Conservation (phyloP, 2,797 vertebrate species). For the Parauchenoglanis ngamensis region DNA sequence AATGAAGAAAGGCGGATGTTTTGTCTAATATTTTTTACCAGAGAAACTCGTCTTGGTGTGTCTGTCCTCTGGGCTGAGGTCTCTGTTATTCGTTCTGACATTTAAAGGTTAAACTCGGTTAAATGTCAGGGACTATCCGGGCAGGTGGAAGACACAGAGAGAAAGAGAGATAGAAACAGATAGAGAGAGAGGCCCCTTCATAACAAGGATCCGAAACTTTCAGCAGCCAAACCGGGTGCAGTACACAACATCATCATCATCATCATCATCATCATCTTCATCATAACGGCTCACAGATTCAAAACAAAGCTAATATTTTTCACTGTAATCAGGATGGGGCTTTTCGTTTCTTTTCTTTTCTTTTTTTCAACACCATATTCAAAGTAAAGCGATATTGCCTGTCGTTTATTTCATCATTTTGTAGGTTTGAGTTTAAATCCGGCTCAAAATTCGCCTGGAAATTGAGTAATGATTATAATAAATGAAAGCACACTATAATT, state of each 20-base stretch:
- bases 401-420: not conserved
- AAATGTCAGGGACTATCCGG: slow-evolving; percentile 77
- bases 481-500: not conserved
- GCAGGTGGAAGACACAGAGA: slow-evolving; percentile 59
- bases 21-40: slow-evolving; percentile 56
- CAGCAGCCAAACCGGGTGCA: slow-evolving; percentile 62
- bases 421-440: not conserved
- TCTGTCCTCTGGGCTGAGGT: slow-evolving; percentile 61
- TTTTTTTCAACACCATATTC: slow-evolving; percentile 13
- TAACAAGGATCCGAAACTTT: slow-evolving; percentile 71
- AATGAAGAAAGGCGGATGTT: slow-evolving; percentile 53
- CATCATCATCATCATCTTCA: not conserved
- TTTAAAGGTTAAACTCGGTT: slow-evolving; percentile 74
- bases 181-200: slow-evolving; percentile 65
- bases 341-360: slow-evolving; percentile 31
- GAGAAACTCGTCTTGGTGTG: slow-evolving; percentile 61
- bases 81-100: slow-evolving; percentile 75
- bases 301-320: slow-evolving; percentile 47
- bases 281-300: slow-evolving; percentile 35
- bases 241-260: slow-evolving; percentile 8
- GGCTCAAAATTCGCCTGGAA: not conserved
- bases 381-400: not conserved
- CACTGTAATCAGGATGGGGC: slow-evolving; percentile 39
- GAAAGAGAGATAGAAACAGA: slow-evolving; percentile 30
- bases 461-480: not conserved